A percentile compares a stretch with the other conserved stretches of the same genome.
These are phyloP conservation scores for Anastatus disparis DNA, from an alignment of 1,140 invertebrate species.

Conservation along the genomic window DNA sequence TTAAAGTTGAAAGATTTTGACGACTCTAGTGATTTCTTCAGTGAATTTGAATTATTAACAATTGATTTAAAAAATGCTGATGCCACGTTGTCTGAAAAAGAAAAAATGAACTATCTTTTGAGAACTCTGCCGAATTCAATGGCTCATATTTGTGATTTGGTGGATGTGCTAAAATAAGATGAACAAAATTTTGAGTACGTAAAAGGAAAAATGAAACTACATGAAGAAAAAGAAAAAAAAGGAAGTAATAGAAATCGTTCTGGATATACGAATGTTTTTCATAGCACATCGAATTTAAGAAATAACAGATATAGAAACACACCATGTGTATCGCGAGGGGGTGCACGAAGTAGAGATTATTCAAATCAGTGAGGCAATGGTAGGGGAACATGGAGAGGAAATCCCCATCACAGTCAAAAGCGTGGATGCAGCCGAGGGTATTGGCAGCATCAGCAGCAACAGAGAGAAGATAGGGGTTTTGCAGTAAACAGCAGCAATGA, in stretches of 20 bases:
- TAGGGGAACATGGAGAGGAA: too few relatives aligned
- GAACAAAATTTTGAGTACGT: constrained; percentile 16
- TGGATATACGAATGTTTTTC: neutral
- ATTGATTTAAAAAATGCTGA: constrained; percentile 25
- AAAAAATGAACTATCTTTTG: constrained; percentile 28
- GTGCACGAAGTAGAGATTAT: too few relatives aligned
- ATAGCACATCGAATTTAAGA: neutral
- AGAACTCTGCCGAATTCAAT: too few relatives aligned
- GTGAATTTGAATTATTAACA: constrained; percentile 28
- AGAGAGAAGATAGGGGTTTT: too few relatives aligned
- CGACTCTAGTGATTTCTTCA: neutral
- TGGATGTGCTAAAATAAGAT: constrained; percentile 14
- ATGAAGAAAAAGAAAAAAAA: neutral
- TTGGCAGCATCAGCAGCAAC: too few relatives aligned
- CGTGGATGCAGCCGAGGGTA: too few relatives aligned
- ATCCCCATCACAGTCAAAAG: too few relatives aligned
- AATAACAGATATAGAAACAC: neutral
- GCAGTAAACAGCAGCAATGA: too few relatives aligned
- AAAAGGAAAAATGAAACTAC: constrained; percentile 28
- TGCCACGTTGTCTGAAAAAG: constrained; percentile 3
- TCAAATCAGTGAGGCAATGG: too few relatives aligned
- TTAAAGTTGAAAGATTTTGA: too few relatives aligned
- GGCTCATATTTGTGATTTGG: constrained; percentile 15
- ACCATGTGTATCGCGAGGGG: too few relatives aligned
- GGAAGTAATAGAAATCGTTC: neutral